phyloP scores from a whole-genome alignment of 2,113 vertebrate species.

The Cnemophilus loriae region DNA sequence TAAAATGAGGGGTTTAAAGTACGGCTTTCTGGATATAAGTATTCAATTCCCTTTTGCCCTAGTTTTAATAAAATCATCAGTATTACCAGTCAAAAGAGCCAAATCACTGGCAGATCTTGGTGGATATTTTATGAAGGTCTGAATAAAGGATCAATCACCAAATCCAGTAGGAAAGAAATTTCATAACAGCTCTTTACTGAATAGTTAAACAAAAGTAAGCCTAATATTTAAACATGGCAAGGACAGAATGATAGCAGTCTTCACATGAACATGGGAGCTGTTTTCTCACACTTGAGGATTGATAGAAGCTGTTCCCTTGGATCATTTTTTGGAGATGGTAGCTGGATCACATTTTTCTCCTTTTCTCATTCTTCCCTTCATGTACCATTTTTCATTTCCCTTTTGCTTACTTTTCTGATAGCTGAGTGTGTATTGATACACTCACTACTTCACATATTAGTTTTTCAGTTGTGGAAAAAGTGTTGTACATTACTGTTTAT shows the following conservation, averaged over 20 bases:
- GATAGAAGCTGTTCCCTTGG: neutral
- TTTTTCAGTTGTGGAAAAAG: neutral
- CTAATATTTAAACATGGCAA: slow-evolving; percentile 1
- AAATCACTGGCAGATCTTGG: neutral
- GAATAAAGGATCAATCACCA: slow-evolving; percentile 57
- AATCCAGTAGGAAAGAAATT: neutral
- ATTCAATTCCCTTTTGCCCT: neutral
- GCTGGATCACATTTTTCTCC: neutral
- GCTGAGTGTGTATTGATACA: neutral
- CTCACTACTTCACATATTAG: neutral
- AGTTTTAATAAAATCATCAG: neutral
- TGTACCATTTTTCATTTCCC: neutral
- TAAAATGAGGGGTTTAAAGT: neutral
- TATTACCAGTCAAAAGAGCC: neutral
- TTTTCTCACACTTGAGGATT: neutral
- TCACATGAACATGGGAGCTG: neutral
- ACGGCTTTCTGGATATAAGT: neutral
- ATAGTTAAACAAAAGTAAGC: slow-evolving; percentile 18
- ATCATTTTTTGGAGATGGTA: neutral
- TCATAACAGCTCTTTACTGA: neutral
- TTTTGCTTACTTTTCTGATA: neutral
- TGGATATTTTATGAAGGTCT: slow-evolving; percentile 46
- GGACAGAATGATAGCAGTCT: neutral
- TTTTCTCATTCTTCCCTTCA: neutral
- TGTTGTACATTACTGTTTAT: neutral